Evolutionary conservation across 2,888 invertebrate genomes (phyloP).

Genomic region (Noctua janthe): DNA sequence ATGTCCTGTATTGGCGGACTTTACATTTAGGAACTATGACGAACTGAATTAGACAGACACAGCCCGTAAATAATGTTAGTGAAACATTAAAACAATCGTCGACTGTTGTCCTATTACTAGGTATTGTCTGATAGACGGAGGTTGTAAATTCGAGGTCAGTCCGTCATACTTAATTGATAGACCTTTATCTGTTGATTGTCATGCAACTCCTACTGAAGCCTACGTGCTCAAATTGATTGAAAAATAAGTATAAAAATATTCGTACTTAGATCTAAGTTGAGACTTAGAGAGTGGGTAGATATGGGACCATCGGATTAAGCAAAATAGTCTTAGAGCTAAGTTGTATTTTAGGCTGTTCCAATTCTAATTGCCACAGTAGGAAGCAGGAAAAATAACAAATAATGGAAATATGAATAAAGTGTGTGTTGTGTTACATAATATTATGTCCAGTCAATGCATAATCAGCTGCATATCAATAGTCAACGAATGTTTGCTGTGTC

Average conservation of each 20-base stretch:
- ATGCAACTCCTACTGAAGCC: slow-evolving; percentile 65
- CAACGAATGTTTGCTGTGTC: slow-evolving; percentile 23
- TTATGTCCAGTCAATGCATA: neutral
- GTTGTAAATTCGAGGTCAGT: slow-evolving; percentile 72
- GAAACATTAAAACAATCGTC: slow-evolving; percentile 46
- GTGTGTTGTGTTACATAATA: neutral
- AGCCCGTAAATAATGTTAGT: slow-evolving; percentile 36
- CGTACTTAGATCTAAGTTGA: neutral
- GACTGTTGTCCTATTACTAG: slow-evolving; percentile 39
- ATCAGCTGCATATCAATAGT: neutral
- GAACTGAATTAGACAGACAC: slow-evolving; percentile 1
- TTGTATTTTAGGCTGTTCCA: neutral
- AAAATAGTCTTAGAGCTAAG: neutral
- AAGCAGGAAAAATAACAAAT: neutral
- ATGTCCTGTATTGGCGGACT: neutral
- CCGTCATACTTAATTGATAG: slow-evolving; percentile 70
- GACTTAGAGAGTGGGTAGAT: neutral
- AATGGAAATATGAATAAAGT: neutral
- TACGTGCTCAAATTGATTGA: slow-evolving; percentile 10
- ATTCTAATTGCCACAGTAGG: neutral
- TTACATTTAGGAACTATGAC: slow-evolving; percentile 9
- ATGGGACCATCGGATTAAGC: neutral
- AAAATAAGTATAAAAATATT: neutral
- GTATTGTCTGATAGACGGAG: slow-evolving; percentile 64
- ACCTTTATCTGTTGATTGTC: slow-evolving; percentile 70